A percentile compares a stretch with the other conserved stretches of the same genome.
Conservation (phyloP, 2,888 invertebrate genomes). For the Troides helena region DNA sequence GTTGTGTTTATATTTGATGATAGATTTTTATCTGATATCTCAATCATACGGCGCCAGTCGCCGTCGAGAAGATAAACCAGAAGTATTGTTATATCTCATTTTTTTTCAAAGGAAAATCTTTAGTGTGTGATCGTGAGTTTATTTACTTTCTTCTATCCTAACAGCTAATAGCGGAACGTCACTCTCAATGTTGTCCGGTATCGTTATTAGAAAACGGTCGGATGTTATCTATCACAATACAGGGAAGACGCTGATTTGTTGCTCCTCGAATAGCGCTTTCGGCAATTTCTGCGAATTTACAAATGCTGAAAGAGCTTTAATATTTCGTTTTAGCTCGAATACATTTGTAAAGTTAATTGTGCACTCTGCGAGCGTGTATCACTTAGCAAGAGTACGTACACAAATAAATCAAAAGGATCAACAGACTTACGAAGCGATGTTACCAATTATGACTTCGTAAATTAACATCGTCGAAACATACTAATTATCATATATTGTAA, state of each 20-base stretch:
- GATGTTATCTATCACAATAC: slow-evolving; percentile 37
- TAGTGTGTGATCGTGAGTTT: neutral
- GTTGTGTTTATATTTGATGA: neutral
- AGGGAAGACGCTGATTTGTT: slow-evolving; percentile 51
- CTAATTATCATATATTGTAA: no score
- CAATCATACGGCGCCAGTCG: neutral
- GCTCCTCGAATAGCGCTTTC: slow-evolving; percentile 41
- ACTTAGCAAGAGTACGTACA: slow-evolving; percentile 8
- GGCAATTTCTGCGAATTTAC: slow-evolving; percentile 28
- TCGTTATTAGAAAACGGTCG: slow-evolving; percentile 27
- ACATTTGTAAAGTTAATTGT: slow-evolving; percentile 29
- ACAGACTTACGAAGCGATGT: slow-evolving; percentile 5
- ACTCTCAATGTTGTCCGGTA: slow-evolving; percentile 14
- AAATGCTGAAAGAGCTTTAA: slow-evolving; percentile 25
- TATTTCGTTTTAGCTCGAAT: slow-evolving; percentile 24
- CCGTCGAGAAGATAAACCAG: neutral
- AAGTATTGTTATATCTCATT: neutral
- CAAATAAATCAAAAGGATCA: slow-evolving; percentile 14
- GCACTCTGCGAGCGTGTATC: slow-evolving; percentile 23
- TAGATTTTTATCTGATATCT: neutral
- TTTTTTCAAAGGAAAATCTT: neutral
- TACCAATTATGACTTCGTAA: slow-evolving; percentile 4
- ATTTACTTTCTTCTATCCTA: neutral
- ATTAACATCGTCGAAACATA: neutral
- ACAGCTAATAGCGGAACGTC: slow-evolving; percentile 11